Conservation (phyloP, 2,888 invertebrate species). For the Synanthedon andrenaeformis region DNA sequence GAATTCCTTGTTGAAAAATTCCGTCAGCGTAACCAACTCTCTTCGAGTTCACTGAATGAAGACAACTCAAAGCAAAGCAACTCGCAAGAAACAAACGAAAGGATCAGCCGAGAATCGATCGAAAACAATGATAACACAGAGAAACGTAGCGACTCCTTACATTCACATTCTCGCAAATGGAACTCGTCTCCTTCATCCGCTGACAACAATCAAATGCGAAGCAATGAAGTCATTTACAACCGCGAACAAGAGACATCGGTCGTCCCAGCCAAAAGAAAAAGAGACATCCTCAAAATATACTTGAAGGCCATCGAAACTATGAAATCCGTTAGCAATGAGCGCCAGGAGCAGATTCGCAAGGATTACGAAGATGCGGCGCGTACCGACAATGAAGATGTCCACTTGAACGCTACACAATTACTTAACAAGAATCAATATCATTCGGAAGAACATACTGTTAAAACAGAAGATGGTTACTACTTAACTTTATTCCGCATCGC, state of each 20-base stretch:
- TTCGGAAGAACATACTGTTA: conserved; percentile 44
- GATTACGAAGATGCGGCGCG: conserved; percentile 20
- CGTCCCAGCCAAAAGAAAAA: conserved; percentile 16
- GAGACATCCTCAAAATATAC: conserved; percentile 41
- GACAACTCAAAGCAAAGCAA: conserved; percentile 7
- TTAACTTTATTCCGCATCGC: conserved; percentile 52
- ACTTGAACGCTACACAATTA: conserved; percentile 38
- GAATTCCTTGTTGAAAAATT: background rate
- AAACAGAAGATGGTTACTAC: conserved; percentile 54
- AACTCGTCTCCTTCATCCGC: conserved; percentile 2
- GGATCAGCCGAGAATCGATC: conserved; percentile 1
- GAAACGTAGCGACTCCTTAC: background rate
- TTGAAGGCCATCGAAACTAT: conserved; percentile 37
- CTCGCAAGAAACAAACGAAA: conserved; percentile 13
- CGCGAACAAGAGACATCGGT: conserved; percentile 18
- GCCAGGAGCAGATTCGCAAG: conserved; percentile 35
- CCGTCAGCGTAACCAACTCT: background rate
- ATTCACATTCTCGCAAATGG: conserved; percentile 6
- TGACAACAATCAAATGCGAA: background rate
- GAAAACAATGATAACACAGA: background rate
- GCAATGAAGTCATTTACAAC: conserved; percentile 29
- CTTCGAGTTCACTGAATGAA: background rate
- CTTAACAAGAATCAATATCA: conserved; percentile 41
- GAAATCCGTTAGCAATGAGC: conserved; percentile 33
- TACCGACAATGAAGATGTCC: conserved; percentile 22